phyloP scores from a whole-genome alignment of 2,113 vertebrate species.

The Otis tarda region DNA sequence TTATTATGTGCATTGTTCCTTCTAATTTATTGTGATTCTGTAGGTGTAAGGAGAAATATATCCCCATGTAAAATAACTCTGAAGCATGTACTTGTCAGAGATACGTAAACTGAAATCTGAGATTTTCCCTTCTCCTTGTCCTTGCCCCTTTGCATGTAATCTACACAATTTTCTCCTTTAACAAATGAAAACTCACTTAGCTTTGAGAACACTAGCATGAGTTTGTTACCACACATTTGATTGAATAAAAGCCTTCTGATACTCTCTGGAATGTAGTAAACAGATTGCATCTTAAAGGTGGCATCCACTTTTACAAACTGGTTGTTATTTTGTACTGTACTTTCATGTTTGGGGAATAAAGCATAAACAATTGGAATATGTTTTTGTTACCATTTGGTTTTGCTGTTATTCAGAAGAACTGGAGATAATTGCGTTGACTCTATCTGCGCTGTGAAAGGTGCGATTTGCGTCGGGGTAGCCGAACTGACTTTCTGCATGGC shows the following conservation, averaged over 20 bases:
- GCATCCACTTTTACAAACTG: background rate
- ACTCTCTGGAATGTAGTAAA: background rate
- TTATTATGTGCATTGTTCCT: background rate
- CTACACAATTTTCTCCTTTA: background rate
- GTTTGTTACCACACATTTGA: background rate
- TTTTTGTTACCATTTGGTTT: background rate
- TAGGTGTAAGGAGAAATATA: background rate
- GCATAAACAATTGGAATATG: background rate
- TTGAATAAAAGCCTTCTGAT: background rate
- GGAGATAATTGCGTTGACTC: background rate
- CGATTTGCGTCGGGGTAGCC: rapidly evolving
- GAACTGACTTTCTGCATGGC: background rate
- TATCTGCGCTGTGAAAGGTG: background rate
- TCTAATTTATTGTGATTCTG: background rate
- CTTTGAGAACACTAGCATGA: background rate
- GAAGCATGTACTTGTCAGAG: background rate
- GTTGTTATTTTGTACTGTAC: constrained; percentile 7
- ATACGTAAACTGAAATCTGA: background rate
- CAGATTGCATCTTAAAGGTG: background rate
- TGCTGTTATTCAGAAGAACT: background rate
- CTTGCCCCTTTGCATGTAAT: background rate
- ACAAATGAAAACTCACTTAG: background rate
- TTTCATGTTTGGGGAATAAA: constrained; percentile 38
- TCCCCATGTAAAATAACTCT: background rate
- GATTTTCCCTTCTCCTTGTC: background rate